A percentile compares a stretch with the other conserved stretches of the same genome.
Evolutionary conservation across 2,888 invertebrate genomes (phyloP).

Genomic region (Caenorhabditis japonica): DNA sequence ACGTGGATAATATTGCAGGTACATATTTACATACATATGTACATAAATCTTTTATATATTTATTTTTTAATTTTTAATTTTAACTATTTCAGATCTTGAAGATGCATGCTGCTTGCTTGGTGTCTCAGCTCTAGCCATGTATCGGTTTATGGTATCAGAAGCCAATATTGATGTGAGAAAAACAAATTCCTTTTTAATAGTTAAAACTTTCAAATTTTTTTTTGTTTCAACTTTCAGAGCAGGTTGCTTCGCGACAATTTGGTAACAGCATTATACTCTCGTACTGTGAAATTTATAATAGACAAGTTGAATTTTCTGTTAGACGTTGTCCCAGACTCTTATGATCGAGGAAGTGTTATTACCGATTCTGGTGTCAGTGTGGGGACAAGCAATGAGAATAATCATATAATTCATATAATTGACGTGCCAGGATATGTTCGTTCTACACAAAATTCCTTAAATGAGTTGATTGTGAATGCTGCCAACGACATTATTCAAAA

Average conservation of each 20-base stretch:
- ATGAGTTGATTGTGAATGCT: conserved; percentile 57
- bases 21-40: too few relatives aligned
- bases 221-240: too few relatives aligned
- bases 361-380: conserved; percentile 58
- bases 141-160: conserved; percentile 50
- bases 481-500: conserved; percentile 57
- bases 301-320: conserved; percentile 50
- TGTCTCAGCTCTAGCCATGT: conserved; percentile 55
- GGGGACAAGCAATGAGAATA: conserved; percentile 33
- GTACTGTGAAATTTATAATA: conserved; percentile 48
- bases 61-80: neutral
- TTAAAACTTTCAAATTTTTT: too few relatives aligned
- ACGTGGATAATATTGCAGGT: conserved; percentile 59
- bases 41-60: neutral
- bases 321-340: conserved; percentile 39
- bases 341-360: conserved; percentile 48
- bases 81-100: conserved; percentile 53
- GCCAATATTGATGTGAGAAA: conserved; percentile 38
- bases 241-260: conserved; percentile 52
- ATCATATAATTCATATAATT: conserved; percentile 49
- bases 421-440: conserved; percentile 58
- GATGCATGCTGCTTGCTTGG: conserved; percentile 55
- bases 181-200: too few relatives aligned
- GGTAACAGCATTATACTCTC: conserved; percentile 50
- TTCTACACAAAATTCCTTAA: conserved; percentile 52